Conservation (phyloP, 1,140 invertebrate genomes). For the Ectropis grisescens region DNA sequence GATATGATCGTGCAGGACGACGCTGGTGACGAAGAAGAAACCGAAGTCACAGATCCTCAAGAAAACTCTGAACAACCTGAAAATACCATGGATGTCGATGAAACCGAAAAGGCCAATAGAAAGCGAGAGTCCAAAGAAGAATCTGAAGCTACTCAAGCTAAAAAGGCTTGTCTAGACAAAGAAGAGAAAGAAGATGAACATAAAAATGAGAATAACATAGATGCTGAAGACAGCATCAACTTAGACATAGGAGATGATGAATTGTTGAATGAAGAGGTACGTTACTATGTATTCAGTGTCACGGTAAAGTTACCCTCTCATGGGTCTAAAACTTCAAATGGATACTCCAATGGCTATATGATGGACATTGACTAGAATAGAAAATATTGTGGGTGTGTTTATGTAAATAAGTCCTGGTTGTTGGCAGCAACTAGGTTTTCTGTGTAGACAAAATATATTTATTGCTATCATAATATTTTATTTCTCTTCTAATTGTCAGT, state of each 20-base stretch:
- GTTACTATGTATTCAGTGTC: constrained; percentile 62
- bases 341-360: constrained; percentile 39
- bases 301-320: constrained; percentile 36
- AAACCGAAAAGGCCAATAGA: constrained; percentile 30
- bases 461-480: constrained; percentile 15
- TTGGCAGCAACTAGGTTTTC: no score
- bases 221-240: constrained; percentile 85
- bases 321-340: constrained; percentile 34
- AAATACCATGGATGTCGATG: constrained; percentile 43
- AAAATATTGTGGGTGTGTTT: background rate
- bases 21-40: constrained; percentile 54
- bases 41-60: constrained; percentile 23
- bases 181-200: constrained; percentile 45
- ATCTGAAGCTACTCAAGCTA: constrained; percentile 40
- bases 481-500: constrained; percentile 29
- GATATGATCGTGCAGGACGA: constrained; percentile 66
- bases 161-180: constrained; percentile 52
- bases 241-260: constrained; percentile 86
- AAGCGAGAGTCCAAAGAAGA: constrained; percentile 54
- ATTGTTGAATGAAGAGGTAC: constrained; percentile 81
- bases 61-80: constrained; percentile 17
- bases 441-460: constrained; percentile 6
- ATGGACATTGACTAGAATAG: constrained; percentile 52
- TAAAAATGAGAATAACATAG: constrained; percentile 66
- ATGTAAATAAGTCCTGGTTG: no score